Base-by-base conservation (phyloP, 1,140 invertebrate species). In the Tetramorium simillimum region DNA sequence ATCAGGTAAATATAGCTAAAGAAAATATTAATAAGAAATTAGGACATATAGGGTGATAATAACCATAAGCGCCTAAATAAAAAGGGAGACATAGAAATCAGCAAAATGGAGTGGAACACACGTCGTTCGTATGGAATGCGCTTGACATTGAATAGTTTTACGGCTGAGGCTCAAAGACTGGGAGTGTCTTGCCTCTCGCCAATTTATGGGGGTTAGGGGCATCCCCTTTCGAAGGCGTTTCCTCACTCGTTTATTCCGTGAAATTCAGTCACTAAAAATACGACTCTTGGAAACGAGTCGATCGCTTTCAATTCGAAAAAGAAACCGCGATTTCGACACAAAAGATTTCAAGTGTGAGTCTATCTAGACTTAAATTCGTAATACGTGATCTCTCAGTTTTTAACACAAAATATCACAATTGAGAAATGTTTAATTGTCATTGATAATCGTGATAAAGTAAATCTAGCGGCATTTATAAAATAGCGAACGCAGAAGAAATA, bases 131-230 rank as follows among this genome's bases (percentile, higher is more conserved):
- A 89, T 86, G 88, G 89, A 90, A 92, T 92, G 88, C 69, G 85
- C 89, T 92, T 91, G 91, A 92, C 90, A 92, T 91, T 93, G 89
- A 92, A 89, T 90, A 88, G 86, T 92, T 93, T 92, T 90, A 92
- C 86, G 90, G 90, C 76, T 86, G 77, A 92, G 86, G 82, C 77
- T 75, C 86, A 85, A 86, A 89, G 88, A 90, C 89, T 92, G 91
- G 92, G 92, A 90, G 93, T 93, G 92, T 93, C 88, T 82, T 81
- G 80, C 70, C 89, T 86, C 40, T 49, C 67, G 89, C 86, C 89
- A 92, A 93, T 93, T 94, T 94, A 93, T 94, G 87, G 89, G 72
- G 90, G 86, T 89, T 91, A 91, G 89, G 88, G 92, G 90, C 86
- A 88, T 69, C 86, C 88, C 86, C 63, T 86, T 92, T 90, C 78